phyloP scores from a whole-genome alignment of 2,797 vertebrate genomes.

The Rousettus madagascariensis region DNA sequence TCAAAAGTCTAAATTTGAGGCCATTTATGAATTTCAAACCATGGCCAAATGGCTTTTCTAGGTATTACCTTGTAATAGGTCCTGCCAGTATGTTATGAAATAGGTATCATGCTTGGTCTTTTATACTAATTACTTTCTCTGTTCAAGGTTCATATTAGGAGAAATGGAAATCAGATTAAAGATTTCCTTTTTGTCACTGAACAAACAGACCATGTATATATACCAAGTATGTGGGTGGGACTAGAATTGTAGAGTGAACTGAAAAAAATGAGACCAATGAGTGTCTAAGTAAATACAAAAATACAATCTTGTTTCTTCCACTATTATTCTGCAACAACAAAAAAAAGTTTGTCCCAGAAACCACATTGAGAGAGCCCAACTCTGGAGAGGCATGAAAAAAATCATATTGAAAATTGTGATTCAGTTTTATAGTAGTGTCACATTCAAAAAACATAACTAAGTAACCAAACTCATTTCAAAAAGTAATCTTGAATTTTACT shows the following conservation, averaged over 20 bases:
- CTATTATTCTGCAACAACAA: background rate
- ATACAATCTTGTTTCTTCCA: background rate
- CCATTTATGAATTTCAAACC: background rate
- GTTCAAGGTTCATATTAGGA: background rate
- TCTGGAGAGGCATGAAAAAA: background rate
- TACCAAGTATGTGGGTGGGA: background rate
- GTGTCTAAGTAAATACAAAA: background rate
- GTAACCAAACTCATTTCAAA: constrained; percentile 34
- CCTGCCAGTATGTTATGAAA: background rate
- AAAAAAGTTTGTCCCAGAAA: background rate
- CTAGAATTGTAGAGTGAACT: background rate
- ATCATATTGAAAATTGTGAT: background rate
- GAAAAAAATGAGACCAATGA: background rate
- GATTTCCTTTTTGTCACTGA: background rate
- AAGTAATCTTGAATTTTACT: constrained; percentile 33
- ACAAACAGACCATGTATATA: background rate
- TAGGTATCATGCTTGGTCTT: background rate
- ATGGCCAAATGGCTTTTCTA: background rate
- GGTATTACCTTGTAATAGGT: background rate
- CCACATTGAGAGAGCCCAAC: background rate
- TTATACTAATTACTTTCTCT: background rate
- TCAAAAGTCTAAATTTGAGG: background rate
- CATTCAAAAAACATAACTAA: constrained; percentile 27
- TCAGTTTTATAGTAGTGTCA: background rate
- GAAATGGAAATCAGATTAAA: constrained; percentile 18